Evolutionary conservation across 2,797 vertebrate genomes (phyloP).

Genomic region (Psittacula echo): DNA sequence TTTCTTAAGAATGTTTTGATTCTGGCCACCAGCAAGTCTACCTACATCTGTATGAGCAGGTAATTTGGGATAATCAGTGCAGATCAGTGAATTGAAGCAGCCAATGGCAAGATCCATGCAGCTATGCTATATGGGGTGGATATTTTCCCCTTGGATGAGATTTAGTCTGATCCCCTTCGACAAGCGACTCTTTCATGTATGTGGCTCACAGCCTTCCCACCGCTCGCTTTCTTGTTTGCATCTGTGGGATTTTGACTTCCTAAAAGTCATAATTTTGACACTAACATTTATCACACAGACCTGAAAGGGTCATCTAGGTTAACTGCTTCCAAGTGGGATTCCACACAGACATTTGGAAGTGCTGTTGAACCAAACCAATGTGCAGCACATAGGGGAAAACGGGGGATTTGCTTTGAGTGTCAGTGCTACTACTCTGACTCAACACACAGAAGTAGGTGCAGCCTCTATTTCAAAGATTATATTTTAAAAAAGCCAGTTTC

Average conservation of each 20-base stretch:
- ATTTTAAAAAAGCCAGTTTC: background rate
- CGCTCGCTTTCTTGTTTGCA: accelerated
- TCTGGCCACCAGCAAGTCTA: background rate
- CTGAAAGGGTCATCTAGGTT: background rate
- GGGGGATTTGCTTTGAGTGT: background rate
- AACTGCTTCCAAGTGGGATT: background rate
- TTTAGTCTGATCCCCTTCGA: background rate
- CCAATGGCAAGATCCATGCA: background rate
- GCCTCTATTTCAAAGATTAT: background rate
- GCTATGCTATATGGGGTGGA: background rate
- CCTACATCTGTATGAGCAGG: background rate
- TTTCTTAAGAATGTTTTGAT: background rate
- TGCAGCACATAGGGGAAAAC: background rate
- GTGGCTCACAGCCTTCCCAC: background rate
- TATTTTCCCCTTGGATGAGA: background rate
- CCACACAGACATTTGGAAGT: background rate
- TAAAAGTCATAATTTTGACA: background rate
- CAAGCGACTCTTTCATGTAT: background rate
- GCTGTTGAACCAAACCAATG: background rate
- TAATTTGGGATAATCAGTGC: background rate
- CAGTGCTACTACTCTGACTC: background rate
- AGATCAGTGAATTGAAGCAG: background rate
- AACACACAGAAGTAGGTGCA: background rate
- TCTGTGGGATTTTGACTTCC: background rate
- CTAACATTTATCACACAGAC: background rate